These are phyloP conservation scores for Morus bassanus DNA, from an alignment of 2,797 vertebrate genomes.

Conservation along the genomic window DNA sequence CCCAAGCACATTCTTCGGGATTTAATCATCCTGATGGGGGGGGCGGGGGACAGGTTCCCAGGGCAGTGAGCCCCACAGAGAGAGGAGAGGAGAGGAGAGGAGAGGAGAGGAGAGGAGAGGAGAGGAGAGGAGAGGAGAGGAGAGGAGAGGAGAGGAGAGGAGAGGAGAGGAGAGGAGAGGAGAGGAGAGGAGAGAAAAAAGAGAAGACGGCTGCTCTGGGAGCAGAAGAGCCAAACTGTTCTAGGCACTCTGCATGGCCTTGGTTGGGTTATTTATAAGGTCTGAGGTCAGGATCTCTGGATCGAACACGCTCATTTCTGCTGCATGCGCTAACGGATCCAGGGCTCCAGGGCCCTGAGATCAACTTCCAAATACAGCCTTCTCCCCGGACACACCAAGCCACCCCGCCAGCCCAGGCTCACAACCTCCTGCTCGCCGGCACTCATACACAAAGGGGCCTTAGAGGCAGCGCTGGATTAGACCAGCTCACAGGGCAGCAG, in stretches of 20 bases:
- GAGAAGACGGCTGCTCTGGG: not conserved
- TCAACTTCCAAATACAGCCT: conserved; percentile 24
- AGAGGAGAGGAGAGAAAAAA: too few relatives aligned
- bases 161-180: too few relatives aligned
- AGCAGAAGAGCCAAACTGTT: not conserved
- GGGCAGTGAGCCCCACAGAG: not conserved
- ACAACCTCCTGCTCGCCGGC: not conserved
- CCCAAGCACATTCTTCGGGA: not conserved
- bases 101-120: not conserved
- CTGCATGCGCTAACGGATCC: not conserved
- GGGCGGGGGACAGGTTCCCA: not conserved
- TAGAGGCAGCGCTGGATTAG: not conserved
- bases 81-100: not conserved
- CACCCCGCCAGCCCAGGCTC: accelerated
- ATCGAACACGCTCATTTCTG: not conserved
- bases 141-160: not conserved
- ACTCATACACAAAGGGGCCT: not conserved
- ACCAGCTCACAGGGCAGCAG: not conserved
- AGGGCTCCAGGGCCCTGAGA: not conserved
- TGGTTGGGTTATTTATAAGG: not conserved
- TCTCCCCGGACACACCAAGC: not conserved
- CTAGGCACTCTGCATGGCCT: not conserved
- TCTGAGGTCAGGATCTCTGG: conserved; percentile 14
- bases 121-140: too few relatives aligned
- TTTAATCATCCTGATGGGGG: not conserved